Evolutionary conservation across 2,888 invertebrate genomes (phyloP).

Genomic region (Lasioglossum figueresi): DNA sequence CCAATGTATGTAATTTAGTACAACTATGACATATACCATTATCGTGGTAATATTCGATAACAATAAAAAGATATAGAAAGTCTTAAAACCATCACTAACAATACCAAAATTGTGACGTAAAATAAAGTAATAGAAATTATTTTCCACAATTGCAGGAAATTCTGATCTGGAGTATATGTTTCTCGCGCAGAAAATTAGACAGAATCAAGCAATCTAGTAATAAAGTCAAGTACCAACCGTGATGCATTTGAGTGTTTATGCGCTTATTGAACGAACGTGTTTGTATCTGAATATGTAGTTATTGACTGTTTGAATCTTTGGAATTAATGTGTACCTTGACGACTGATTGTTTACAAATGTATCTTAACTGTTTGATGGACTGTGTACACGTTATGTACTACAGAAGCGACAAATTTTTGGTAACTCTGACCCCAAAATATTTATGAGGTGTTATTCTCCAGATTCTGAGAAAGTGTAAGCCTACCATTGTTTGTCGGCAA

Average conservation of each 20-base stretch:
- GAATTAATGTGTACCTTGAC: neutral
- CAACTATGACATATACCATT: neutral
- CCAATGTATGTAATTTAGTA: too few relatives aligned
- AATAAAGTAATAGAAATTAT: neutral
- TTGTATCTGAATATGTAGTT: neutral
- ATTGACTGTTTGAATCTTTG: neutral
- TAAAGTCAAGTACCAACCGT: neutral
- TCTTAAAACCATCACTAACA: neutral
- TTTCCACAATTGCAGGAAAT: neutral
- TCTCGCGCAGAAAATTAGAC: neutral
- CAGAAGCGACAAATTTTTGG: neutral
- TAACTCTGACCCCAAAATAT: neutral
- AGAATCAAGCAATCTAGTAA: neutral
- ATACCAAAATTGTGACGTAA: neutral
- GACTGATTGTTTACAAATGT: neutral
- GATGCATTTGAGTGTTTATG: neutral
- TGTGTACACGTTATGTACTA: neutral
- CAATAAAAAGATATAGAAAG: neutral
- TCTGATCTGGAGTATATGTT: too few relatives aligned
- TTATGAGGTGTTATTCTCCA: too few relatives aligned
- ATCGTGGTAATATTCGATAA: neutral
- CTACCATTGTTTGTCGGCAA: neutral
- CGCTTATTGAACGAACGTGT: neutral
- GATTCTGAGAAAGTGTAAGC: too few relatives aligned
- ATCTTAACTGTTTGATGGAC: neutral